Evolutionary conservation across 2,113 vertebrate species (phyloP).

Genomic region (Hemicordylus capensis): DNA sequence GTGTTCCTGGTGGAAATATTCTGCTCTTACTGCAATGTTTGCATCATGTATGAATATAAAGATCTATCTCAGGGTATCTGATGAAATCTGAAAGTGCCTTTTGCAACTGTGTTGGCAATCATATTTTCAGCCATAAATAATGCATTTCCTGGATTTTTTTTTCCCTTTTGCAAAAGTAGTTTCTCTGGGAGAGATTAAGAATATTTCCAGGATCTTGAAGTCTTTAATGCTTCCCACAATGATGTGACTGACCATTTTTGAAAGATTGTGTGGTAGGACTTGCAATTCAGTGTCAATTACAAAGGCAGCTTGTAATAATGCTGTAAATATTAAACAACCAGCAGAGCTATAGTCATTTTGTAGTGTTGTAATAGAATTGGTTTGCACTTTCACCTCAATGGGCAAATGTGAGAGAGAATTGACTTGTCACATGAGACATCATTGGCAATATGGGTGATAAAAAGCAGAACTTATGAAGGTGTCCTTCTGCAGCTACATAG

Average conservation of each 20-base stretch:
- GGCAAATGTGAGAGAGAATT: conserved; percentile 23
- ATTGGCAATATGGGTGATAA: not conserved
- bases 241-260: conserved; percentile 41
- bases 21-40: not conserved
- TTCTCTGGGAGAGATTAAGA: conserved; percentile 53
- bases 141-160: conserved; percentile 8
- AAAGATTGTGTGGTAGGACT: conserved; percentile 29
- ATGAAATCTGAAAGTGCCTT: conserved; percentile 6
- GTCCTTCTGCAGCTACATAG: not conserved
- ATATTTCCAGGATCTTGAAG: conserved; percentile 42
- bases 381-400: conserved; percentile 22
- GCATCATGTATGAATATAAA: not conserved
- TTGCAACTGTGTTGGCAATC: conserved; percentile 28
- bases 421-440: not conserved
- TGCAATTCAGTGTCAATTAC: not conserved
- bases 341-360: not conserved
- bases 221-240: conserved; percentile 62
- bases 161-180: conserved; percentile 29
- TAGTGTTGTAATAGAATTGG: conserved; percentile 30
- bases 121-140: conserved; percentile 68
- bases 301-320: not conserved
- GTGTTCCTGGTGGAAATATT: not conserved
- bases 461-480: not conserved
- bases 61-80: not conserved
- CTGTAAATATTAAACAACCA: not conserved